Conservation (phyloP, 2,888 invertebrate genomes). For the Perithous albicinctus region DNA sequence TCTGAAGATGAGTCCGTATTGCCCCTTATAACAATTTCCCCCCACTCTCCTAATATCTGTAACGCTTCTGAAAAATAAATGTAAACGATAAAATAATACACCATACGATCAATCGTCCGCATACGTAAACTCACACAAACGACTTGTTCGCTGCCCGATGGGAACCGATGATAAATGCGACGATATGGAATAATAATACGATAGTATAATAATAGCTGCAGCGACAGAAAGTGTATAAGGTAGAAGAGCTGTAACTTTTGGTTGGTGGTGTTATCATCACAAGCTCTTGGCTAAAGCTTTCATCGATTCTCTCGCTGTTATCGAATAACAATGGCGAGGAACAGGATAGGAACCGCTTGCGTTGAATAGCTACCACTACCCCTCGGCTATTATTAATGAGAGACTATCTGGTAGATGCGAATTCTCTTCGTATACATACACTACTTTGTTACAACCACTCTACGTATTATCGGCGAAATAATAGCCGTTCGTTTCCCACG, state of each 20-base stretch:
- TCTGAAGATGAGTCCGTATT: too few species aligned
- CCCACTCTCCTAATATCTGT: neutral
- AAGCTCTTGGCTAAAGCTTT: conserved; percentile 20
- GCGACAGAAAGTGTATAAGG: conserved; percentile 7
- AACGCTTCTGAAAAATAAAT: conserved; percentile 1
- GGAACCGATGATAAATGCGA: neutral
- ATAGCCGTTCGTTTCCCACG: conserved; percentile 21
- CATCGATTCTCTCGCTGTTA: conserved; percentile 44
- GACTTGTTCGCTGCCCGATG: neutral
- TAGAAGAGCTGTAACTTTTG: conserved; percentile 11
- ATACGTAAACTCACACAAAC: neutral
- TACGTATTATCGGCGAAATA: conserved; percentile 43
- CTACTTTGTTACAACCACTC: conserved; percentile 28
- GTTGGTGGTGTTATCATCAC: conserved; percentile 23
- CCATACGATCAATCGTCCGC: neutral
- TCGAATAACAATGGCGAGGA: conserved; percentile 53
- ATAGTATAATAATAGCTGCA: conserved; percentile 2
- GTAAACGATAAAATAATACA: conserved; percentile 3
- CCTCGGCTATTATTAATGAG: conserved; percentile 57
- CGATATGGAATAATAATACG: conserved; percentile 10
- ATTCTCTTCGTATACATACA: conserved; percentile 17
- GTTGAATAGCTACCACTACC: conserved; percentile 26
- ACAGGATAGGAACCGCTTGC: conserved; percentile 15
- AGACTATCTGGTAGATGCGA: conserved; percentile 10
- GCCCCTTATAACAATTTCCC: too few species aligned